A percentile compares a stretch with the other conserved stretches of the same genome.
Evolutionary conservation across 53 echinoderm and acorn worm genomes (phyloP).

Genomic region (Actinopyga echinites): DNA sequence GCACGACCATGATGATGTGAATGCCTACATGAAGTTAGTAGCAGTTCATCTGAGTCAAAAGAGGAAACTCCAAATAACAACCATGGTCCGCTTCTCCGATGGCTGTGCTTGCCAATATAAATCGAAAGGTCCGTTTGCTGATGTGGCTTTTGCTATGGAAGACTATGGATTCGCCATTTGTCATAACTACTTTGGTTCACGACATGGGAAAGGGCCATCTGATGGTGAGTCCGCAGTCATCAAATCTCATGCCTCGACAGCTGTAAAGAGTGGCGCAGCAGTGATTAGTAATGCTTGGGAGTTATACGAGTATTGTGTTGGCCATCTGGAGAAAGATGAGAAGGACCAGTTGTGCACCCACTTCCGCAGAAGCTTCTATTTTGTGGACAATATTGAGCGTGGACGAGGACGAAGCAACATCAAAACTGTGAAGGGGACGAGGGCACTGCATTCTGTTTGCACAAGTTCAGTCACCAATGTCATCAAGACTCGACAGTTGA

Average conservation of each 20-base stretch:
- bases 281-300: constrained; percentile 30
- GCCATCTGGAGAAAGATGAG: background rate
- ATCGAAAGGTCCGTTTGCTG: constrained; percentile 31
- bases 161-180: constrained; percentile 25
- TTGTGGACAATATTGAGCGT: constrained; percentile 30
- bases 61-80: background rate
- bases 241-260: constrained; percentile 37
- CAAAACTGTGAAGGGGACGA: constrained; percentile 42
- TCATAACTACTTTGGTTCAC: background rate
- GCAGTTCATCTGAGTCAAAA: constrained; percentile 46
- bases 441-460: constrained; percentile 14
- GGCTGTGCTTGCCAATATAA: constrained; percentile 16
- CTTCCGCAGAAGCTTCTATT: constrained; percentile 20
- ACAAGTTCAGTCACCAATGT: background rate
- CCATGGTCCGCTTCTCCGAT: constrained; percentile 31
- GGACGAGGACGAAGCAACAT: constrained; percentile 5
- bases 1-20: constrained; percentile 48
- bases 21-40: constrained; percentile 49
- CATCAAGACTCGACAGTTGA: constrained; percentile 28
- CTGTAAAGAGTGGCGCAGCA: constrained; percentile 33
- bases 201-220: constrained; percentile 14
- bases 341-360: background rate
- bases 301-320: constrained; percentile 5
- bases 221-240: constrained; percentile 58
- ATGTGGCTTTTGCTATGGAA: constrained; percentile 13